Conservation (phyloP, 2,797 vertebrate genomes). For the Eulemur coronatus region DNA sequence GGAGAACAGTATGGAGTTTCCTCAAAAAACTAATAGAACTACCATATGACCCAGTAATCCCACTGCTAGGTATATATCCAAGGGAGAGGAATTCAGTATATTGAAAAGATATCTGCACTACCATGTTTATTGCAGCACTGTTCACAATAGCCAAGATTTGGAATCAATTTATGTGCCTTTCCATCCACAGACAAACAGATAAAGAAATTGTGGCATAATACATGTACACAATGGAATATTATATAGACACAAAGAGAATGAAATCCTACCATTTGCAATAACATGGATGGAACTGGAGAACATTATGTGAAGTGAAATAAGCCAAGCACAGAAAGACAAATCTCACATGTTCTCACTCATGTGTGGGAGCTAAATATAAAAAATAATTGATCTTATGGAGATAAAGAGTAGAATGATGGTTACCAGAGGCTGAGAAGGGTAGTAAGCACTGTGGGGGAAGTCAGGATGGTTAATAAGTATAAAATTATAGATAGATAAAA, state of each 20-base stretch:
- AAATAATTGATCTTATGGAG: neutral
- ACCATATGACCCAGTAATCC: neutral
- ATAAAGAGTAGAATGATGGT: neutral
- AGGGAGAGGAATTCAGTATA: neutral
- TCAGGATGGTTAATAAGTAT: too few species aligned
- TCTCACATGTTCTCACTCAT: neutral
- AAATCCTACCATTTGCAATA: neutral
- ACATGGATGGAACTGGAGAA: neutral
- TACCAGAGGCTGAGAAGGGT: too few species aligned
- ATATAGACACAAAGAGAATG: neutral
- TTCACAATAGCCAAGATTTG: neutral
- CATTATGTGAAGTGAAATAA: neutral
- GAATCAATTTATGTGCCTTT: neutral
- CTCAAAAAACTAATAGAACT: neutral
- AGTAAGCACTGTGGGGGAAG: too few species aligned
- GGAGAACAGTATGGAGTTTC: neutral
- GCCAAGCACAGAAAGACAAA: neutral
- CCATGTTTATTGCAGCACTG: neutral
- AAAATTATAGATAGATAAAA: too few species aligned
- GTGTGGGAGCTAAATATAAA: neutral
- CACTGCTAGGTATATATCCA: neutral
- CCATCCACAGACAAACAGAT: neutral
- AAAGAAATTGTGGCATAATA: neutral
- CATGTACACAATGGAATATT: neutral
- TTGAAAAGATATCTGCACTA: neutral